phyloP scores from a whole-genome alignment of 1,140 invertebrate species.

The Lordiphosa stackelbergi region DNA sequence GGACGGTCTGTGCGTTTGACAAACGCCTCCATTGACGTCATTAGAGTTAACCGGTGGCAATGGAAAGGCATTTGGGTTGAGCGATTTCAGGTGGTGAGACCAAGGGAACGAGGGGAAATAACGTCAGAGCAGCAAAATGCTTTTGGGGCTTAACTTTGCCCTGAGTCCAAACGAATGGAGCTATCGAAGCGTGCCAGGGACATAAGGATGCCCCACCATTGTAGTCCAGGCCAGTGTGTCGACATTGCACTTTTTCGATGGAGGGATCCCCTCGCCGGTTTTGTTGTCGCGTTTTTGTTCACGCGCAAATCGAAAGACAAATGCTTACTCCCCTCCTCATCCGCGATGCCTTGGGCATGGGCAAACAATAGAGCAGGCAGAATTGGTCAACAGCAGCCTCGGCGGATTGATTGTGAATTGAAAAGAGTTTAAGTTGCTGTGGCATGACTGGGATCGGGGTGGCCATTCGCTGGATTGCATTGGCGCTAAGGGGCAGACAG shows the following conservation, averaged over 20 bases:
- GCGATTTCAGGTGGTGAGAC: neutral
- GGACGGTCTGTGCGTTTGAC: slow-evolving; percentile 27
- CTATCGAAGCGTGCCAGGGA: slow-evolving; percentile 47
- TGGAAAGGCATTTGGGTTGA: neutral
- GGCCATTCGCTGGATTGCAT: neutral
- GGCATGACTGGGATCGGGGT: slow-evolving; percentile 1
- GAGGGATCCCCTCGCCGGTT: neutral
- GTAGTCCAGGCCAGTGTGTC: slow-evolving; percentile 19
- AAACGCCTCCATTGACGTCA: slow-evolving; percentile 47
- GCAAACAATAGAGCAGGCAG: slow-evolving; percentile 12
- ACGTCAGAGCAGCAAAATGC: slow-evolving; percentile 39
- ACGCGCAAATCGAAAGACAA: slow-evolving; percentile 35
- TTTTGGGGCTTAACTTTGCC: slow-evolving; percentile 43
- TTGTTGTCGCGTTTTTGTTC: slow-evolving; percentile 18
- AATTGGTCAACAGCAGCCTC: slow-evolving; percentile 8
- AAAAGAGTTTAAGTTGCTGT: slow-evolving; percentile 11
- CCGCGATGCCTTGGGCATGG: slow-evolving; percentile 1
- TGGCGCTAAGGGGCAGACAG: too few relatives aligned
- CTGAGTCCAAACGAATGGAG: slow-evolving; percentile 19
- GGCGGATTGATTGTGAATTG: slow-evolving; percentile 24
- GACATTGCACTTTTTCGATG: slow-evolving; percentile 27
- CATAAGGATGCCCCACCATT: slow-evolving; percentile 27
- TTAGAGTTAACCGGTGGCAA: slow-evolving; percentile 33
- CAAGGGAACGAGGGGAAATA: slow-evolving; percentile 5
- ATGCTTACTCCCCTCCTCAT: slow-evolving; percentile 12